Percentiles rank a stretch among this genome's conserved stretches.
Evolutionary conservation across 2,797 vertebrate species (phyloP).

Genomic region (Phoxinus dragarum): DNA sequence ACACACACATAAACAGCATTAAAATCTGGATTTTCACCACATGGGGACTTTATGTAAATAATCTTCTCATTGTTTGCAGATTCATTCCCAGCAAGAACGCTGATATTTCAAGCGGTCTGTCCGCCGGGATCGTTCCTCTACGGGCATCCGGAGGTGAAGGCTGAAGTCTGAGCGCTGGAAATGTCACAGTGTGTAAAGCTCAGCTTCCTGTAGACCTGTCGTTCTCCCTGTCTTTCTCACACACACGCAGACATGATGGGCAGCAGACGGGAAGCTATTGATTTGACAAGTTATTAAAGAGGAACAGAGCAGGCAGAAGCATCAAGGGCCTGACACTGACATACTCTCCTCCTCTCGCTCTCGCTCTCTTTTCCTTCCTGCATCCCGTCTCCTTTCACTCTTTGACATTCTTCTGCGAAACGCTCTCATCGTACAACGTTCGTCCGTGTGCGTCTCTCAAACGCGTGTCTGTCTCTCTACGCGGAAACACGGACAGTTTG

Average conservation of each 20-base stretch:
- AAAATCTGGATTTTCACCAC: no score
- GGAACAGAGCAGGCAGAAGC: constrained; percentile 65
- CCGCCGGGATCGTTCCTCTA: background rate
- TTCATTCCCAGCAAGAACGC: background rate
- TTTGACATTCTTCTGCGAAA: constrained; percentile 35
- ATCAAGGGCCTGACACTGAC: constrained; percentile 69
- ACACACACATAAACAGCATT: no score
- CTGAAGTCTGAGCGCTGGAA: constrained; percentile 49
- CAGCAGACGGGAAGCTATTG: constrained; percentile 64
- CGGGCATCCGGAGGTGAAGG: constrained; percentile 14
- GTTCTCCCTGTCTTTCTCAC: constrained; percentile 34
- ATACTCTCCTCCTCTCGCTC: constrained; percentile 50
- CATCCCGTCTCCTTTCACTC: constrained; percentile 29
- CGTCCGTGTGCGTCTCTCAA: constrained; percentile 8
- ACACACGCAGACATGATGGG: constrained; percentile 53
- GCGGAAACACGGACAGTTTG: constrained; percentile 45
- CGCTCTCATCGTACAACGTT: constrained; percentile 34
- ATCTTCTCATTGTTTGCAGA: background rate
- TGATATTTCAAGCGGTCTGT: background rate
- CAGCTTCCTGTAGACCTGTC: constrained; percentile 54
- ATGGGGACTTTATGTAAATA: background rate
- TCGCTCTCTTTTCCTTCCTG: constrained; percentile 9
- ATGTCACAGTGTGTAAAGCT: constrained; percentile 64
- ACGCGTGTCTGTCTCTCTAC: constrained; percentile 37
- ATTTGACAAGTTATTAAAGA: constrained; percentile 82